These are phyloP conservation scores for Pseudorasbora parva DNA, from an alignment of 2,113 vertebrate species.

Conservation along the genomic window DNA sequence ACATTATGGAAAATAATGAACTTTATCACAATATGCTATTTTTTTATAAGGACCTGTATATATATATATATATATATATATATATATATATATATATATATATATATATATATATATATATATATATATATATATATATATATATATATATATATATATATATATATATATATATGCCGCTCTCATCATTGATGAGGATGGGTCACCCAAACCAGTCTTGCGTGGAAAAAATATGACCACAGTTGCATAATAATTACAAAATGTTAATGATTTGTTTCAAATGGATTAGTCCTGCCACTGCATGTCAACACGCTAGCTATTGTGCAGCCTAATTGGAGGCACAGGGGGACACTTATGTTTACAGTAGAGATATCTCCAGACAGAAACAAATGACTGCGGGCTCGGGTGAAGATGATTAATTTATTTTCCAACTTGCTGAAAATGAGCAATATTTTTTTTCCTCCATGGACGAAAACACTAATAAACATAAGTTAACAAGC, in stretches of 20 bases:
- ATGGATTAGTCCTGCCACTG: background rate
- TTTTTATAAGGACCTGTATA: no score
- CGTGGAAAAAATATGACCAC: background rate
- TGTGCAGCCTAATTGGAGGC: constrained; percentile 29
- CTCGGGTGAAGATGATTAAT: constrained; percentile 48
- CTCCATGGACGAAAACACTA: background rate
- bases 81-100: no score
- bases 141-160: no score
- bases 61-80: no score
- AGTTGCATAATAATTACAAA: constrained; percentile 1
- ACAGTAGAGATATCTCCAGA: constrained; percentile 43
- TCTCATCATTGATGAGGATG: no score
- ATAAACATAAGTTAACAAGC: constrained; percentile 45
- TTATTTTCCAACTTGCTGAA: constrained; percentile 40
- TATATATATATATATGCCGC: no score
- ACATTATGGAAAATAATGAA: no score
- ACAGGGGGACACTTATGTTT: constrained; percentile 23
- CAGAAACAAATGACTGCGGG: constrained; percentile 47
- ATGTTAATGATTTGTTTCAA: constrained; percentile 21
- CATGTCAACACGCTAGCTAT: background rate
- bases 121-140: no score
- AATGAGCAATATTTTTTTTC: constrained; percentile 23
- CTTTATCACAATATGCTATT: no score
- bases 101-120: no score
- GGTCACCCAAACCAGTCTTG: background rate